Base-by-base conservation (phyloP, 2,888 invertebrate species). In the Rhamnusium bicolor region DNA sequence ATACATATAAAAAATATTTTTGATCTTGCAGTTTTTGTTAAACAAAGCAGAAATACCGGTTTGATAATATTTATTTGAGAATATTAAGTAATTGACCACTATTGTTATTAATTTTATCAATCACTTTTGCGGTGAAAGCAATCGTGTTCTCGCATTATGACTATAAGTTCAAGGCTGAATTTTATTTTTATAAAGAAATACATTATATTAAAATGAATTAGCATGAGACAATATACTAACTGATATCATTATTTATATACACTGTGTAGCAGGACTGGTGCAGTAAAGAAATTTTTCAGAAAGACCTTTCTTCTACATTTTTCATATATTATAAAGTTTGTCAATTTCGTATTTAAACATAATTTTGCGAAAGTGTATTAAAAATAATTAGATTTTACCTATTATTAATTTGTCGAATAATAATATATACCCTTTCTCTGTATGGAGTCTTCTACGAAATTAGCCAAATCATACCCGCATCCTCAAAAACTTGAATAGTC, bases 41-140 rank as follows among this genome's bases (percentile, higher is more conserved):
- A 40, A 40, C n/a, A n/a, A 40, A 40, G 40, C n/a, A 40, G 40
- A 40, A 2, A n/a, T n/a, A 40, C 19, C 18, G 10, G 51, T 51
- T 51, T 12, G 12, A 8, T 18, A 4, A 6, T 51, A 51, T 18
- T 18, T 16, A 7, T 51, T 19, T 58, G 32, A 32, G 24, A 27
- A 54, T 12, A 24, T 54, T 54, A 54, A 27, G 58, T n/a, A 29
- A 58, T 32, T 16, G 18, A 58, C 29, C 27, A 58, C 32, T n/a
- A 40, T 32, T 29, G 29, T 24, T 54, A 8, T 21, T 56, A 29
- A 58, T 16, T 32, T 32, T 14, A 32, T 32, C 58, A n/a, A 24
- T 58, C 32, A 58, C 16, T 58, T 18, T 58, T 58, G 58, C 58
- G 58, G 58, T 58, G 32, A 58, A 58, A n/a, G 58, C 32, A 14